Base-by-base conservation (phyloP, 2,888 invertebrate species). In the Perithous albicinctus region DNA sequence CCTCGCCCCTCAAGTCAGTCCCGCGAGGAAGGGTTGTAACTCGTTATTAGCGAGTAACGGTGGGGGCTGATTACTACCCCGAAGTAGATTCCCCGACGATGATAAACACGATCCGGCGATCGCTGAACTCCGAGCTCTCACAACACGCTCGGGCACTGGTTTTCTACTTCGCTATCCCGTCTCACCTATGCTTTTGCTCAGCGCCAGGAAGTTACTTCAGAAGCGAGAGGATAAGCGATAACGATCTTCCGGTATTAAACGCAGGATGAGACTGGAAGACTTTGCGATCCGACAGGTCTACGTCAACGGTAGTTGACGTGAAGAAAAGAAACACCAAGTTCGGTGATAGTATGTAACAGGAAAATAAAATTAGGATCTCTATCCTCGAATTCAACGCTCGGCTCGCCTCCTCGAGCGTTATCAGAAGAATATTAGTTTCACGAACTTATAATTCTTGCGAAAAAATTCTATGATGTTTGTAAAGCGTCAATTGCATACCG, bases 11-110 rank as follows among this genome's bases (percentile, higher is more conserved):
- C 66, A 70, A n/a, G n/a, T n/a, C n/a, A n/a, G 74, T 61, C 61
- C 78, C 66, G 78, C 84, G 85, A 85, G 87, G 86, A 89, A 90
- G 90, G 90, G 90, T 88, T 91, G 91, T 88, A 91, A 91, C 90
- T 92, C 89, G 88, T 90, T 91, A 90, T 91, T 90, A 90, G 89
- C 87, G 86, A 87, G 86, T 85, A 85, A 87, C 85, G 85, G 86
- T 84, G 86, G 84, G 80, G 87, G 88, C 87, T 91, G 90, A 91
- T 91, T 91, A 91, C 90, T 80, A 88, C 85, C 86, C 86, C 86
- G 86, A 85, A 88, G 88, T 88, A 90, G 89, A 91, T 90, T 90
- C 86, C 86, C 85, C 88, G 82, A 83, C 86, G 88, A 90, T 90
- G 90, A 91, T 90, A 91, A 90, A 91, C 88, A 89, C 86, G 84